phyloP scores from a whole-genome alignment of 1,140 invertebrate species.

The Coptotermes formosanus region DNA sequence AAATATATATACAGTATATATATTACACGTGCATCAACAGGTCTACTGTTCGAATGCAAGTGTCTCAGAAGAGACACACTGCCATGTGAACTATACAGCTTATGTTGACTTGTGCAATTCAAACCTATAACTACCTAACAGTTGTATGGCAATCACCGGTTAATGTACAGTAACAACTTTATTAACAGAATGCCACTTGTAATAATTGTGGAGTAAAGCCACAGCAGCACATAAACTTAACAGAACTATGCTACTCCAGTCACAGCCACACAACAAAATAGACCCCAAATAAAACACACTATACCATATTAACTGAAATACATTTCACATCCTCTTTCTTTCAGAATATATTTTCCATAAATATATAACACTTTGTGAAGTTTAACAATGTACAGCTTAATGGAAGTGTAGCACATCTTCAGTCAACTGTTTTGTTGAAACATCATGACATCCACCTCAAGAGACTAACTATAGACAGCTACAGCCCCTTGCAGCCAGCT shows the following conservation, averaged over 20 bases:
- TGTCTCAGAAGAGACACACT: not conserved
- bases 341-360: no score
- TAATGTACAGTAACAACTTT: not conserved
- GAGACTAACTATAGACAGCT: no score
- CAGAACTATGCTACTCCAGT: not conserved
- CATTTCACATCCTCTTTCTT: no score
- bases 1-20: not conserved
- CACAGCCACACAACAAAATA: slow-evolving; percentile 1
- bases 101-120: not conserved
- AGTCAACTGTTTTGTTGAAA: no score
- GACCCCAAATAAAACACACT: not conserved
- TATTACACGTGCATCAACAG: not conserved
- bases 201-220: no score
- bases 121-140: not conserved
- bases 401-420: no score
- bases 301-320: not conserved
- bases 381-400: no score
- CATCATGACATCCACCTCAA: no score
- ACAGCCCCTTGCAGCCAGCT: no score
- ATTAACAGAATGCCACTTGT: not conserved
- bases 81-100: not conserved
- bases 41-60: not conserved
- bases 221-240: not conserved
- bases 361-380: no score
- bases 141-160: not conserved